Conservation (phyloP, 1,140 invertebrate genomes). For the Dinothrombium tinctorium region DNA sequence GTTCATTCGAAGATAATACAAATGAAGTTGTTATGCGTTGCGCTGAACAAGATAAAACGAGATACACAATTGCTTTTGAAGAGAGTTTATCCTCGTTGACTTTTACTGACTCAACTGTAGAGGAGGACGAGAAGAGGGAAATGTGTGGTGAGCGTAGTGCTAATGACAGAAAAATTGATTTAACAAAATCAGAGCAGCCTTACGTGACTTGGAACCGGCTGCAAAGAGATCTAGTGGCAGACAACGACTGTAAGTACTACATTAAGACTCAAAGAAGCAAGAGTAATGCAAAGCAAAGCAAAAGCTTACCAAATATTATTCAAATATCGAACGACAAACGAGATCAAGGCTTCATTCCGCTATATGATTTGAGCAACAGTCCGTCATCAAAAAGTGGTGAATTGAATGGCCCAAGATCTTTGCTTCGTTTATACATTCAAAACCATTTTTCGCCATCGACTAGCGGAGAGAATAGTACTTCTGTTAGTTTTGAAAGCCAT, state of each 20-base stretch:
- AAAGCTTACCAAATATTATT: constrained; percentile 42
- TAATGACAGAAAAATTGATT: constrained; percentile 1
- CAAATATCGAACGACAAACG: neutral
- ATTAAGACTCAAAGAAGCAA: too few species aligned
- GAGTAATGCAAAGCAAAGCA: constrained; percentile 23
- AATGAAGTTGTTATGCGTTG: constrained; percentile 52
- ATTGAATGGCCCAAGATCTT: constrained; percentile 19
- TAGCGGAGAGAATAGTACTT: neutral
- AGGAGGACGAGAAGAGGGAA: constrained; percentile 5
- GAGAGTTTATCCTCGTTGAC: constrained; percentile 29
- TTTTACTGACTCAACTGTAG: neutral
- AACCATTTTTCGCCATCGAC: constrained; percentile 22
- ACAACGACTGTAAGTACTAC: too few species aligned
- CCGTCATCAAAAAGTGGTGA: constrained; percentile 23
- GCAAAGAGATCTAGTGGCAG: neutral
- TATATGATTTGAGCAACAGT: constrained; percentile 34
- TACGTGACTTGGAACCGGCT: neutral
- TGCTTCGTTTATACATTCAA: constrained; percentile 65
- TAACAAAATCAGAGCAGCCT: neutral
- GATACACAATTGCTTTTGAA: constrained; percentile 81
- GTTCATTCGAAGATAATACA: constrained; percentile 30
- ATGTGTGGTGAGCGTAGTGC: constrained; percentile 8
- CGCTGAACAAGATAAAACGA: constrained; percentile 60
- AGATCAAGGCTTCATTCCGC: constrained; percentile 23
- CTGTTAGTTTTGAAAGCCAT: neutral